Conservation (phyloP, 2,113 vertebrate genomes). For the Phaethon lepturus region DNA sequence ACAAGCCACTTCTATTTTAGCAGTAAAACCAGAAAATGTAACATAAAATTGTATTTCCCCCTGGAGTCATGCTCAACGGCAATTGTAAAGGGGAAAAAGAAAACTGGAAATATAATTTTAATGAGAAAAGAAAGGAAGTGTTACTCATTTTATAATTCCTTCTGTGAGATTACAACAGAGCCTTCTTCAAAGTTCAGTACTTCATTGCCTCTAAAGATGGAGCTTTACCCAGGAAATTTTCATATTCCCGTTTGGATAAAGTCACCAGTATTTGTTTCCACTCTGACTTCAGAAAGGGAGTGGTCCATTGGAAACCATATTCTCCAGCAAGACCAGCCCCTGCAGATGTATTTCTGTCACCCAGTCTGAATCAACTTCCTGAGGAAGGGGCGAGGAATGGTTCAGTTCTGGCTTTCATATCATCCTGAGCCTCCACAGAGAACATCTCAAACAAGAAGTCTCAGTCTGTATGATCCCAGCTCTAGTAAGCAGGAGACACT, state of each 20-base stretch:
- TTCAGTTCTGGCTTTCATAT: neutral
- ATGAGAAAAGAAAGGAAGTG: constrained; percentile 30
- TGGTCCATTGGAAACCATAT: neutral
- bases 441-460: neutral
- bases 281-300: neutral
- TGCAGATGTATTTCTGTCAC: neutral
- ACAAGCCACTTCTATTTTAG: neutral
- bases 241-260: neutral
- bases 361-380: neutral
- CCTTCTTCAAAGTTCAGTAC: neutral
- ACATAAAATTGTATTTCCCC: constrained; percentile 20
- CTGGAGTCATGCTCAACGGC: neutral
- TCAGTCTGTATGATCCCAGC: neutral
- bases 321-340: neutral
- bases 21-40: constrained; percentile 19
- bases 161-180: neutral
- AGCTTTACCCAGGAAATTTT: neutral
- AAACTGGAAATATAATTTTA: constrained; percentile 45
- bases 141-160: constrained; percentile 36
- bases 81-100: constrained; percentile 13
- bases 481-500: neutral
- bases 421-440: neutral
- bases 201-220: neutral
- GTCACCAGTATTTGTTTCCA: neutral
- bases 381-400: neutral